Percentiles rank a stretch among this genome's conserved stretches.
Evolutionary conservation across 2,888 invertebrate genomes (phyloP).

Genomic region (Pasiphila rectangulata): DNA sequence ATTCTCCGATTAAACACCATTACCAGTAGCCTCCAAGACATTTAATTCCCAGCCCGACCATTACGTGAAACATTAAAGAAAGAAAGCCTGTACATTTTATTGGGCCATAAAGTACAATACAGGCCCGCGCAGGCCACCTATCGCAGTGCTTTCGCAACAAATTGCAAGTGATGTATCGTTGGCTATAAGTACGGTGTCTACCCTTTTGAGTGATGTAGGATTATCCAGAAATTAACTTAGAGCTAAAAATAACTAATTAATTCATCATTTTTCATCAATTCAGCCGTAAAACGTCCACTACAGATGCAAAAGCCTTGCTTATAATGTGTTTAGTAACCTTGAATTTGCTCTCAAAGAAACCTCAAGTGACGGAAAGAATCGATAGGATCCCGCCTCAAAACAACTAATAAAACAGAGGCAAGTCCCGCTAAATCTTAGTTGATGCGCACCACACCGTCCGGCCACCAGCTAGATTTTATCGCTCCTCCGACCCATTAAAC

Average conservation of each 20-base stretch:
- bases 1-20: slow-evolving; percentile 17
- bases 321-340: no score
- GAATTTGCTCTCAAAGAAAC: no score
- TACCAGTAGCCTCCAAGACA: slow-evolving; percentile 23
- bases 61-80: slow-evolving; percentile 35
- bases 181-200: slow-evolving; percentile 46
- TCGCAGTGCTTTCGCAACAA: slow-evolving; percentile 73
- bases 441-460: slow-evolving; percentile 43
- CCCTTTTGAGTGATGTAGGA: slow-evolving; percentile 9
- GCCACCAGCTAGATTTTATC: slow-evolving; percentile 77
- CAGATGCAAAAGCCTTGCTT: no score
- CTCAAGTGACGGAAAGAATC: no score
- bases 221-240: slow-evolving; percentile 6
- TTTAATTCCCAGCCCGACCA: slow-evolving; percentile 26
- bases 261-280: no score
- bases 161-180: slow-evolving; percentile 74
- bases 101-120: slow-evolving; percentile 68
- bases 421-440: slow-evolving; percentile 21
- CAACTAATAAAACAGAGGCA: no score
- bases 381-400: no score
- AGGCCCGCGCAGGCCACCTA: slow-evolving; percentile 50
- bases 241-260: no score
- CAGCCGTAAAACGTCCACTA: no score
- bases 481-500: slow-evolving; percentile 79
- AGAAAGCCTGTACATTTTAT: slow-evolving; percentile 52